These are phyloP conservation scores for Prolemur simus DNA, from an alignment of 2,113 vertebrate species.

Conservation along the genomic window DNA sequence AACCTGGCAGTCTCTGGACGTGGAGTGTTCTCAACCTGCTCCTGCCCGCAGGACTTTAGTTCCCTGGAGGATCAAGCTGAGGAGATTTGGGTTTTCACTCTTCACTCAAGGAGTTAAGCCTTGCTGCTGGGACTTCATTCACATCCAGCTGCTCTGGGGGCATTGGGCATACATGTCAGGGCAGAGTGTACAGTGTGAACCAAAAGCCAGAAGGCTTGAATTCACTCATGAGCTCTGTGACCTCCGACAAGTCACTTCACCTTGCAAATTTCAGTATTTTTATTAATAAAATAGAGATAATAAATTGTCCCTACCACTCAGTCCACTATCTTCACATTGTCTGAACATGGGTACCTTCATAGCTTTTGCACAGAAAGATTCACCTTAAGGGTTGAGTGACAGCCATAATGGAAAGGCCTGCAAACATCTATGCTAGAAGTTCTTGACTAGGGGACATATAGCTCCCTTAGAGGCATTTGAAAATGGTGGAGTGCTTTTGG, in stretches of 20 bases:
- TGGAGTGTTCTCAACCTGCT: neutral
- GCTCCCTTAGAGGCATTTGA: neutral
- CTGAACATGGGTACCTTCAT: neutral
- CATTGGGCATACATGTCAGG: neutral
- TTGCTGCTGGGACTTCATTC: neutral
- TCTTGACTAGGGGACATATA: neutral
- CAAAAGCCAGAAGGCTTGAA: neutral
- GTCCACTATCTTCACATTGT: neutral
- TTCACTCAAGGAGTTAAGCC: neutral
- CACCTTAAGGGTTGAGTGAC: neutral
- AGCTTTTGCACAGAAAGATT: neutral
- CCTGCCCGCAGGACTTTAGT: neutral
- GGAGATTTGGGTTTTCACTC: neutral
- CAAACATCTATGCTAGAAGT: neutral
- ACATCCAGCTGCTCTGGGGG: neutral
- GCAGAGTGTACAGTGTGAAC: neutral
- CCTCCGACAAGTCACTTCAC: neutral
- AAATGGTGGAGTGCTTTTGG: neutral
- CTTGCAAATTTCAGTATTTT: neutral
- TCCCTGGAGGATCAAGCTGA: neutral
- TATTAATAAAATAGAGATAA: neutral
- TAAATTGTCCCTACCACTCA: neutral
- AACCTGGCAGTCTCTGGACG: neutral
- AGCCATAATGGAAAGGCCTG: neutral
- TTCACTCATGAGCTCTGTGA: neutral